phyloP scores from a whole-genome alignment of 2,797 vertebrate species.

The Sebastiscus albofasciatus region DNA sequence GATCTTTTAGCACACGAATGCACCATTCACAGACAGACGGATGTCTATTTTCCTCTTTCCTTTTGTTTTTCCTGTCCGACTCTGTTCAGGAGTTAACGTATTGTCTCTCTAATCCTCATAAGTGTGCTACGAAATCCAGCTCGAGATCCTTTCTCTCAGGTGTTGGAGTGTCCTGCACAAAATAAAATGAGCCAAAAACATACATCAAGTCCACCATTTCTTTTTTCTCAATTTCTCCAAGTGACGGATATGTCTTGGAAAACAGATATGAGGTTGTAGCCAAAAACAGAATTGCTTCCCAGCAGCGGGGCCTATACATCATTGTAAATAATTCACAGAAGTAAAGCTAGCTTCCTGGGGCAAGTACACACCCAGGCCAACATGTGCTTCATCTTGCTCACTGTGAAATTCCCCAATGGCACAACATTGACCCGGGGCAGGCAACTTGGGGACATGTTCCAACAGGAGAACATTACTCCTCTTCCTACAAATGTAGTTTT shows the following conservation, averaged over 20 bases:
- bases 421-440: slow-evolving; percentile 67
- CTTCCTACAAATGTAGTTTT: slow-evolving; percentile 62
- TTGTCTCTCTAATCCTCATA: slow-evolving; percentile 42
- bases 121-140: slow-evolving; percentile 43
- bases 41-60: background rate
- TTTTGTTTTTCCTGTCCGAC: slow-evolving; percentile 6
- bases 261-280: slow-evolving; percentile 72
- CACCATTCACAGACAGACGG: background rate
- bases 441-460: slow-evolving; percentile 64
- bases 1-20: background rate
- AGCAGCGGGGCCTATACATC: slow-evolving; percentile 76
- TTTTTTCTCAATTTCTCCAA: slow-evolving; percentile 48
- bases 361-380: slow-evolving; percentile 62
- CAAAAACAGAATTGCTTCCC: slow-evolving; percentile 73
- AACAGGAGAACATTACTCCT: slow-evolving; percentile 68
- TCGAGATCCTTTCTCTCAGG: slow-evolving; percentile 28
- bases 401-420: slow-evolving; percentile 64
- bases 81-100: slow-evolving; percentile 4
- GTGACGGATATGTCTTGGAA: slow-evolving; percentile 73
- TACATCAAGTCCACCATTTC: slow-evolving; percentile 51
- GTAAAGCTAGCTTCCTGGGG: slow-evolving; percentile 68
- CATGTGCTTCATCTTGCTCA: slow-evolving; percentile 79
- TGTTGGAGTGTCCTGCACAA: slow-evolving; percentile 31
- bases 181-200: slow-evolving; percentile 46
- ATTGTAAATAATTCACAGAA: slow-evolving; percentile 80